phyloP scores from a whole-genome alignment of 2,888 invertebrate genomes.

The Euplagia quadripunctaria region DNA sequence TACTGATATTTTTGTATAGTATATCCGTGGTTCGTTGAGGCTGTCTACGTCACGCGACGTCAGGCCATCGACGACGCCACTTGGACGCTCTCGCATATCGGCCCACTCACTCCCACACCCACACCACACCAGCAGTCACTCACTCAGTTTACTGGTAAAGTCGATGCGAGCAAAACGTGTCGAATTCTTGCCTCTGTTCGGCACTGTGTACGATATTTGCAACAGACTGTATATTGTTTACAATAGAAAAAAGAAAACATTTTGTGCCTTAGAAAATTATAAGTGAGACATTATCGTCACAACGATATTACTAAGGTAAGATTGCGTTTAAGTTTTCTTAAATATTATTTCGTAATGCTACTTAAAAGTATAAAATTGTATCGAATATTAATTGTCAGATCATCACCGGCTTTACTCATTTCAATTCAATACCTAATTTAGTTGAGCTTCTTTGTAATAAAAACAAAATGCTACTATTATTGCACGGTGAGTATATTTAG shows the following conservation, averaged over 20 bases:
- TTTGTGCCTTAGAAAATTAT: slow-evolving; percentile 56
- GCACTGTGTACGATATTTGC: slow-evolving; percentile 57
- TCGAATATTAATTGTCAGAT: background rate
- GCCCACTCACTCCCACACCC: slow-evolving; percentile 51
- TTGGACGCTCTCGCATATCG: slow-evolving; percentile 54
- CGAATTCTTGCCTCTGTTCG: slow-evolving; percentile 60
- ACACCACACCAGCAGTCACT: slow-evolving; percentile 7
- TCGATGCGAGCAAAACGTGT: slow-evolving; percentile 67
- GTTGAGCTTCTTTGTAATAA: background rate
- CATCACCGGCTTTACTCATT: background rate
- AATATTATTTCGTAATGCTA: slow-evolving; percentile 18
- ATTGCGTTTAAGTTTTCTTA: background rate
- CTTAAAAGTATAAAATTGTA: background rate
- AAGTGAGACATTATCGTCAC: slow-evolving; percentile 43
- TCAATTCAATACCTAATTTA: background rate
- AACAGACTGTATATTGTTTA: slow-evolving; percentile 54
- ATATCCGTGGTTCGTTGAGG: slow-evolving; percentile 46
- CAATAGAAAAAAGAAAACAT: slow-evolving; percentile 46
- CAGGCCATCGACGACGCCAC: slow-evolving; percentile 52
- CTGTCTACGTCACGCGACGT: slow-evolving; percentile 70
- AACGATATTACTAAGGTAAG: slow-evolving; percentile 52
- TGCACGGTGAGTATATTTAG: background rate
- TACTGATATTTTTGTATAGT: slow-evolving; percentile 48
- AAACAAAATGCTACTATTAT: background rate
- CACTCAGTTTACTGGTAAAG: slow-evolving; percentile 70